A percentile compares a stretch with the other conserved stretches of the same genome.
Conservation (phyloP, 2,888 invertebrate species). For the Nemotelus nigrinus region DNA sequence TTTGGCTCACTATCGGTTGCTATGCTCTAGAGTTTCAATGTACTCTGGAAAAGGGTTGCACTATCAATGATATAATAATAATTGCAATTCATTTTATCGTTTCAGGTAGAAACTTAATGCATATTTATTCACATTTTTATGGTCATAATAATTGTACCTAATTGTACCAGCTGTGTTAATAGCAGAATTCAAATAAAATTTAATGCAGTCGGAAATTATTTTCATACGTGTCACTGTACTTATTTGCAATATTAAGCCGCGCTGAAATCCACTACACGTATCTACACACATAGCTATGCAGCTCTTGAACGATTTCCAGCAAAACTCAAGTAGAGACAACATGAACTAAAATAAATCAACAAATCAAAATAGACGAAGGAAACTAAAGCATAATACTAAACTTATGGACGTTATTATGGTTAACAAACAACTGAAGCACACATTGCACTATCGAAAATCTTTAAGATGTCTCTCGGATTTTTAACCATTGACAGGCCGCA, state of each 20-base stretch:
- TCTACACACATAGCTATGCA: slow-evolving; percentile 8
- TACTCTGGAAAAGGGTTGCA: too few species aligned
- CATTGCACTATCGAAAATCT: slow-evolving; percentile 3
- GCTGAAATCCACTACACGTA: background rate
- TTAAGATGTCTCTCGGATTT: background rate
- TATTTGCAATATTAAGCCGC: background rate
- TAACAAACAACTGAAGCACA: slow-evolving; percentile 9
- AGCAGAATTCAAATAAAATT: too few species aligned
- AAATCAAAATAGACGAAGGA: slow-evolving; percentile 22
- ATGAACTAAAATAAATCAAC: slow-evolving; percentile 34
- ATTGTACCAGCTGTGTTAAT: too few species aligned
- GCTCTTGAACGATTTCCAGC: slow-evolving; percentile 5
- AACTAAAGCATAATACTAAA: slow-evolving; percentile 33
- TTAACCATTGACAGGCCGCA: slow-evolving; percentile 13
- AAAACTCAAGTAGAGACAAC: slow-evolving; percentile 29
- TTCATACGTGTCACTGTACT: background rate
- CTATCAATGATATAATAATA: too few species aligned
- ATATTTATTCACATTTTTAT: too few species aligned
- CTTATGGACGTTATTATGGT: background rate
- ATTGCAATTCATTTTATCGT: too few species aligned
- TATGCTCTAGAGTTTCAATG: too few species aligned
- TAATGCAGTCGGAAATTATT: too few species aligned
- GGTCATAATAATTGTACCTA: too few species aligned
- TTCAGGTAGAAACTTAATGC: too few species aligned
- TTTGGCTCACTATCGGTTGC: too few species aligned